Evolutionary conservation across 1,140 invertebrate species (phyloP), one percentile per base, ranked within the genome.

Genomic region (Lepidotrigona ventralis): DNA sequence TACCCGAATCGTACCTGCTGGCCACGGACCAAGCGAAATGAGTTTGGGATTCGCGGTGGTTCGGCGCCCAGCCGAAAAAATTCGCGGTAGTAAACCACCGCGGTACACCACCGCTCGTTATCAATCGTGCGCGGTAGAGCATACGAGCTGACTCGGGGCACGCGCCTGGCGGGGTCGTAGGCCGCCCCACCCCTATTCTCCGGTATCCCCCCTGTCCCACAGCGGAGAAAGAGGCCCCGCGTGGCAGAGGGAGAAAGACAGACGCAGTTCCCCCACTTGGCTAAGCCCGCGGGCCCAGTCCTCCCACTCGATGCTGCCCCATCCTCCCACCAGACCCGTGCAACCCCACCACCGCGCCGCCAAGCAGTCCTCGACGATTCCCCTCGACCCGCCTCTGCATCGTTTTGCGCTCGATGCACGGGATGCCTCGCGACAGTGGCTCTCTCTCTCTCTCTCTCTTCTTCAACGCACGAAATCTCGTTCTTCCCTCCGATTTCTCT

Each of bases 141-240:
- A 79, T 84, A 86, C 86, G 88, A 88, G 85, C 87, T 91, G 91
- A 92, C 92, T 93, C 83, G 88, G 82, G 93, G 91, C 92, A 93
- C 93, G 91, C 91, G 92, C 92, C 92, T 88, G 83, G 64, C 86
- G 88, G 90, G 90, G 88, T 91, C 83, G 86, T 86, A 88, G 86
- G 84, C 86, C 76, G 88, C 81, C 81, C 89, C 87, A 87, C 89
- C 87, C 85, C 84, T 78, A 56, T 60, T 54, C 70, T 46, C 66
- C 73, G 51, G 63, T 14, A 17, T 56, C 72, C 64, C 53, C 75
- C 56, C 39, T 63, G 29, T 5, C 54, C 63, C 21, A 19, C 51
- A 51, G 3, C 54, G n/a, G 29, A 54, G 58, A 72, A 60, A 64
- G 64, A 76, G 54, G 23, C 53, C 26, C n/a, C 11, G 71, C 72